Evolutionary conservation across 2,797 vertebrate species (phyloP).

Genomic region (Sebastes miniatus): DNA sequence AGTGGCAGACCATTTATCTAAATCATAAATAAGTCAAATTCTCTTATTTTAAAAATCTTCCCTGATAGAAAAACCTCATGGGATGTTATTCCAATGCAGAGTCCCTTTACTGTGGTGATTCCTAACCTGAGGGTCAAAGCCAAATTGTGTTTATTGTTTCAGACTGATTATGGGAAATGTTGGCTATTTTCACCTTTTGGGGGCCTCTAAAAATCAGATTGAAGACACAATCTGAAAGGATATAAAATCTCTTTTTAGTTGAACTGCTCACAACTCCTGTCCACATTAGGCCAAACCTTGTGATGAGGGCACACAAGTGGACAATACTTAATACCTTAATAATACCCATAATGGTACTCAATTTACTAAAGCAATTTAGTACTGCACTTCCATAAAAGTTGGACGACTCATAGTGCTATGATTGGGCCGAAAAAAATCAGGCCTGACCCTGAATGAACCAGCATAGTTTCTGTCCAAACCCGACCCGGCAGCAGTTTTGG

Average conservation of each 20-base stretch:
- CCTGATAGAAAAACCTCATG: no score
- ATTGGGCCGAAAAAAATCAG: no score
- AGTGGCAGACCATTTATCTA: not conserved
- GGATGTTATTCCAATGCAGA: no score
- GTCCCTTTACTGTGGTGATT: not conserved
- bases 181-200: not conserved
- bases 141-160: no score
- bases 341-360: not conserved
- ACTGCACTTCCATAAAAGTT: not conserved
- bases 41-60: not conserved
- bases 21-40: not conserved
- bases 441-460: no score
- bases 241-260: no score
- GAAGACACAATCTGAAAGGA: no score
- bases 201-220: not conserved
- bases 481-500: no score
- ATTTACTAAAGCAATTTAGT: not conserved
- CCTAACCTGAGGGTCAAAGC: no score
- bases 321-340: not conserved
- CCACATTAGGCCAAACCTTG: not conserved
- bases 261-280: not conserved
- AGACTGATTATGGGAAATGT: not conserved
- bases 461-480: no score
- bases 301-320: not conserved
- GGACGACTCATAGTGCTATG: not conserved